A percentile compares a stretch with the other conserved stretches of the same genome.
These are phyloP conservation scores for Heliconius nattereri DNA, from an alignment of 1,140 invertebrate genomes.

Conservation along the genomic window DNA sequence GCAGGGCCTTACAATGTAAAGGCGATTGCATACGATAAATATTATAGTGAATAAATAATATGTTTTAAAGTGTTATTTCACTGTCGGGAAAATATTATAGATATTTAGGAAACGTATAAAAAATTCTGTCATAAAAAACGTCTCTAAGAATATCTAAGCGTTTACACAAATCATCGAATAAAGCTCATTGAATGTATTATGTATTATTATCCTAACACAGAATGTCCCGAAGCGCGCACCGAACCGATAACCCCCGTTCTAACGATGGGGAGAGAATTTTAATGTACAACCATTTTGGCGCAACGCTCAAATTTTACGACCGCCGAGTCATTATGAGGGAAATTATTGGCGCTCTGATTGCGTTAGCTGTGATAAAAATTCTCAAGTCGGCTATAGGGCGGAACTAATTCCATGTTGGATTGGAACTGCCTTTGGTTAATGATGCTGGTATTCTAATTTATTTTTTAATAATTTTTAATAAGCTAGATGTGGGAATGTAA, in stretches of 20 bases:
- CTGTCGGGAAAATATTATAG: no score
- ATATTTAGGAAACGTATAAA: no score
- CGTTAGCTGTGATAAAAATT: conserved; percentile 80
- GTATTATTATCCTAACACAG: conserved; percentile 55
- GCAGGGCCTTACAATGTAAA: conserved; percentile 40
- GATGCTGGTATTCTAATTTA: conserved; percentile 35
- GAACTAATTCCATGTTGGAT: conserved; percentile 76
- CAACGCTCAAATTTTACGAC: conserved; percentile 81
- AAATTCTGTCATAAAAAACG: no score
- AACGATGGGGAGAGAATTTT: conserved; percentile 80
- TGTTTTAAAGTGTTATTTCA: not conserved
- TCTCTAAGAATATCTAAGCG: not conserved
- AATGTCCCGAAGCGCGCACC: conserved; percentile 66
- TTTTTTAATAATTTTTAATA: not conserved
- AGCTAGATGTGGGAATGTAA: not conserved
- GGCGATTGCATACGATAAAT: not conserved
- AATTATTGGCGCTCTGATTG: conserved; percentile 81
- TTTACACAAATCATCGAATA: not conserved
- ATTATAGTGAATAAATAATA: not conserved
- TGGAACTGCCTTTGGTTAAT: conserved; percentile 64
- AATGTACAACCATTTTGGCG: conserved; percentile 80
- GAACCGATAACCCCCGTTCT: conserved; percentile 76
- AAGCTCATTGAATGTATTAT: conserved; percentile 5
- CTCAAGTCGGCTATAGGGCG: conserved; percentile 79
- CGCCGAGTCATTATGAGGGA: conserved; percentile 79